phyloP scores from a whole-genome alignment of 2,113 vertebrate genomes.

The Megaceryle maxima region DNA sequence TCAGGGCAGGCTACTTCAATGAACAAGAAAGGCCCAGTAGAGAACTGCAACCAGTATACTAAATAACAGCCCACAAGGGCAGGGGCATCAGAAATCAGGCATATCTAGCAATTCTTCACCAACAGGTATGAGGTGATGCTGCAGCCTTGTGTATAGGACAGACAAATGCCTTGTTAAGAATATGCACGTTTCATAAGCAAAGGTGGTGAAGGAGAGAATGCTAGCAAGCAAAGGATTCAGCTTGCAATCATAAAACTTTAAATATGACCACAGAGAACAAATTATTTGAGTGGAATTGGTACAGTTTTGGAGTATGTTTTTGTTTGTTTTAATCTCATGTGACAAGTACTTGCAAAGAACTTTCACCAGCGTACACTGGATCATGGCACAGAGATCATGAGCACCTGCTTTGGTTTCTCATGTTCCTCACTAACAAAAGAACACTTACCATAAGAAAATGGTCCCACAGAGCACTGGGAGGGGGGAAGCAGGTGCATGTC shows the following conservation, averaged over 20 bases:
- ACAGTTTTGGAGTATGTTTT: neutral
- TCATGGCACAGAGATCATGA: neutral
- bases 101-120: neutral
- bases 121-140: neutral
- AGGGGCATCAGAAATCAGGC: neutral
- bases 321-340: neutral
- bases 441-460: neutral
- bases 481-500: accelerated
- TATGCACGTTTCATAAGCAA: neutral
- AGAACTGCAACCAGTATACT: neutral
- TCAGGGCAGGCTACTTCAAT: neutral
- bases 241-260: neutral
- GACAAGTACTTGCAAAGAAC: neutral
- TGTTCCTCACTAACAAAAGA: neutral
- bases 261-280: neutral
- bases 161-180: neutral
- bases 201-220: neutral
- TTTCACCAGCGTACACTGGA: neutral
- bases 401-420: neutral
- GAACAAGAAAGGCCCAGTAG: neutral
- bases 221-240: neutral
- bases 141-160: neutral
- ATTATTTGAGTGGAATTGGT: neutral
- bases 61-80: neutral
- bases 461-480: neutral